Base-by-base conservation (phyloP, 2,888 invertebrate species). In the Ophioninae sp. region DNA sequence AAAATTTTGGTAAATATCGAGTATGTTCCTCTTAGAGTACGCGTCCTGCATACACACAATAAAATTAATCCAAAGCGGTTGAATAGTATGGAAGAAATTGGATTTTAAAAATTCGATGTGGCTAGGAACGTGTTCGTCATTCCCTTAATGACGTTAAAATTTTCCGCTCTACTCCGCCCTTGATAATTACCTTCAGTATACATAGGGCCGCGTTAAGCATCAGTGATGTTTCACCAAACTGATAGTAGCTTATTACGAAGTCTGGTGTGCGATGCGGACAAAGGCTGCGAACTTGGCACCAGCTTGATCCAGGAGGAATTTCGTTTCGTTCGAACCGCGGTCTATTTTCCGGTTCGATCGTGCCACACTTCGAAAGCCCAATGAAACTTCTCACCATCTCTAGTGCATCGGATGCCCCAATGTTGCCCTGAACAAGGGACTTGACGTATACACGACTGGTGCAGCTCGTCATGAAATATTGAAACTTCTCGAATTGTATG, bases 191-290 rank as follows among this genome's bases (percentile, higher is more conserved):
- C 62, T n/a, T 10, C 17, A 73, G 62, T 17, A 73, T 23, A 23
- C 30, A 8, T 1, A 73, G 21, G n/a, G 2, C 44, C 81, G 95
- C 95, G 69, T 95, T 95, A 80, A 94, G 94, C n/a, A 93, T 93
- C 1, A 96, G 92, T 0, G 94, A 94, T 69, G 94, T 94, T 0
- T 94, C 93, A 3, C 95, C 96, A 23, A 95, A 95, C 92, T 98
- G 98, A 93, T 98, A 98, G 93, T 97, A 98, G 94, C 97, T 97
- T 8, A 95, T 95, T 44, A 97, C 95, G 77, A 96, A 95, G 17
- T 68, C 97, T 97, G 93, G 98, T 98, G 0, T 95, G 94, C 97
- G 97, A 6, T 94, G 93, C 7, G 93, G 93, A 92, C 97, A 97
- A 75, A 97, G 95, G 39, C 96, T 96, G 88, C 94, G 92, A 61